These are phyloP conservation scores for Pyxicephalus adspersus DNA, from an alignment of 2,113 vertebrate genomes.

Conservation along the genomic window DNA sequence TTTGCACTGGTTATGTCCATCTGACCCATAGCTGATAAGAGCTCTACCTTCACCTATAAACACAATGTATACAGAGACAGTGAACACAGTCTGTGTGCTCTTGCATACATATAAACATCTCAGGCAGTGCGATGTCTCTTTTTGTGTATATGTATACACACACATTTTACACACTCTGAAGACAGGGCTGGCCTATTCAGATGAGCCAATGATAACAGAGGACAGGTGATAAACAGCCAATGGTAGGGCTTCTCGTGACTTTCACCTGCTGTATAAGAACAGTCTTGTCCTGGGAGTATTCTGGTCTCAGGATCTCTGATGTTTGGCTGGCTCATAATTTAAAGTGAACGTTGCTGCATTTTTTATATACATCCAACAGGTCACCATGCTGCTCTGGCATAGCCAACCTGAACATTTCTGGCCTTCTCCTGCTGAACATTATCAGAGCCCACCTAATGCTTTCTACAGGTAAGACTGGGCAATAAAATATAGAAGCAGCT, in stretches of 20 bases:
- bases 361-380: not conserved
- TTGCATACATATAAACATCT: constrained; percentile 37
- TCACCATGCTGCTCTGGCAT: constrained; percentile 66
- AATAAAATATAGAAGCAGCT: not conserved
- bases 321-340: not conserved
- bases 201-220: constrained; percentile 1
- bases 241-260: not conserved
- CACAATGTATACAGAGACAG: not conserved
- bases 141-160: constrained; percentile 44
- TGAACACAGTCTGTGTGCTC: not conserved
- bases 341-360: not conserved
- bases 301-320: not conserved
- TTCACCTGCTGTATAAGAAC: constrained; percentile 38
- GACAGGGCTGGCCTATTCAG: not conserved
- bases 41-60: not conserved
- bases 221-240: constrained; percentile 13
- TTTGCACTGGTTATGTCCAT: not conserved
- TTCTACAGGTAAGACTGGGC: constrained; percentile 60
- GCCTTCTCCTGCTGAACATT: constrained; percentile 59
- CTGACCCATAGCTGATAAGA: not conserved
- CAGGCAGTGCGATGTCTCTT: constrained; percentile 28
- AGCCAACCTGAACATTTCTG: constrained; percentile 63
- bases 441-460: constrained; percentile 39
- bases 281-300: not conserved
- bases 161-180: not conserved